Evolutionary conservation across 2,888 invertebrate genomes (phyloP), one percentile per base, ranked within the genome.

Genomic region (Apodemia hepburni): DNA sequence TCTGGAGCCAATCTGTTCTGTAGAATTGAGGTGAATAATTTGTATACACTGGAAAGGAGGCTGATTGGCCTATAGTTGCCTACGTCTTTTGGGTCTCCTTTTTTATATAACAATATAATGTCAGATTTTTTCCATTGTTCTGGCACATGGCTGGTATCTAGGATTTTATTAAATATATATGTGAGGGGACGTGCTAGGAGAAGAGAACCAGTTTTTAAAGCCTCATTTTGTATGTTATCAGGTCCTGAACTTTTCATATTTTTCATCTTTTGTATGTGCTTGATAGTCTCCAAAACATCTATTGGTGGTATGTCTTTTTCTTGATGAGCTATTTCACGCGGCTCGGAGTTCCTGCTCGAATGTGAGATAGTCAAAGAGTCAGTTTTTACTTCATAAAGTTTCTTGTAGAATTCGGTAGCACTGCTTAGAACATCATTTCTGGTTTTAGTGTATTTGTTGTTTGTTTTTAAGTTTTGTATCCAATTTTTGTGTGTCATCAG

Each of bases 201-300:
- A 3, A 57, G 11, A 33, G 47, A 42, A 5, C 68, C 70, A n/a
- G 51, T 2, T 68, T 68, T 71, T 15, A 72, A 29, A 4, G 64
- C 63, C 60, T 71, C 70, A 58, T 70, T 72, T 61, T 59, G 58
- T 58, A 72, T 60, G 12, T 64, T 65, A 33, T 70, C 70, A 2
- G 69, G 66, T 0, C 69, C 69, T 9, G 69, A 67, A 54, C 65
- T 67, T 67, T 65, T 69, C 1, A 68, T 67, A 11, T 29, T n/a
- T 64, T 68, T 71, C 1, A 70, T 51, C 22, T 64, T 64, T 45
- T 63, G 59, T 1, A 70, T 67, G 17, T 66, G 65, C 15, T 65
- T 60, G n/a, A 59, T 58, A n/a, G 67, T 61, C 63, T 70, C 71
- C n/a, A 29, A 17, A 33, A 18, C 57, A 3, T 58, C 38, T 17